These are phyloP conservation scores for Mesoclemmys tuberculata DNA, from an alignment of 2,113 vertebrate species.

Conservation along the genomic window DNA sequence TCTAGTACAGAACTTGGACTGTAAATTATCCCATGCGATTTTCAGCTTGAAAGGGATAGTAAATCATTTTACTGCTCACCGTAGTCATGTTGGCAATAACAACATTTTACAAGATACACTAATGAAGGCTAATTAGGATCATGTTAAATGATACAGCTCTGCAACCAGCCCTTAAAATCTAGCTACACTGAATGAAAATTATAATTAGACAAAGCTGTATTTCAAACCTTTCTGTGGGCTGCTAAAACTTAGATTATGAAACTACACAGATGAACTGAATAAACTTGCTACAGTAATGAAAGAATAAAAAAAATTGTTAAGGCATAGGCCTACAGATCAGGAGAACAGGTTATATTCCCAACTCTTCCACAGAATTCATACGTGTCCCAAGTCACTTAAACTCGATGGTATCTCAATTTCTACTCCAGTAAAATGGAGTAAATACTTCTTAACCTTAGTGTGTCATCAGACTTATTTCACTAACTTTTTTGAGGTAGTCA, in stretches of 20 bases:
- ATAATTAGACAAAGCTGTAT: background rate
- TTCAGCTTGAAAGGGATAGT: background rate
- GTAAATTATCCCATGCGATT: background rate
- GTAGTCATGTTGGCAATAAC: background rate
- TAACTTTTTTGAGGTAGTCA: background rate
- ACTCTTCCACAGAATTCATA: background rate
- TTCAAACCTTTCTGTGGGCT: background rate
- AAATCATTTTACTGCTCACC: background rate
- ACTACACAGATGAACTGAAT: background rate
- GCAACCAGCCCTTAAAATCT: background rate
- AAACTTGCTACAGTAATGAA: background rate
- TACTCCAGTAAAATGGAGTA: background rate
- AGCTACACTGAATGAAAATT: background rate
- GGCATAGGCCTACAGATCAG: background rate
- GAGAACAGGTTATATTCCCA: fast-evolving
- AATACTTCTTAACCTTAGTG: background rate
- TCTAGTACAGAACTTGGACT: background rate
- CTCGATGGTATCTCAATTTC: background rate
- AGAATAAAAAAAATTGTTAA: background rate
- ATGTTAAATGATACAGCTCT: background rate
- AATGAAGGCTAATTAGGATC: background rate
- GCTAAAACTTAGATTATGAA: background rate
- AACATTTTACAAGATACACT: background rate
- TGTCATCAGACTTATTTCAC: background rate
- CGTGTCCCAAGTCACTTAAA: background rate